Base-by-base conservation (phyloP, 2,113 vertebrate genomes). In the Sterna hirundo region DNA sequence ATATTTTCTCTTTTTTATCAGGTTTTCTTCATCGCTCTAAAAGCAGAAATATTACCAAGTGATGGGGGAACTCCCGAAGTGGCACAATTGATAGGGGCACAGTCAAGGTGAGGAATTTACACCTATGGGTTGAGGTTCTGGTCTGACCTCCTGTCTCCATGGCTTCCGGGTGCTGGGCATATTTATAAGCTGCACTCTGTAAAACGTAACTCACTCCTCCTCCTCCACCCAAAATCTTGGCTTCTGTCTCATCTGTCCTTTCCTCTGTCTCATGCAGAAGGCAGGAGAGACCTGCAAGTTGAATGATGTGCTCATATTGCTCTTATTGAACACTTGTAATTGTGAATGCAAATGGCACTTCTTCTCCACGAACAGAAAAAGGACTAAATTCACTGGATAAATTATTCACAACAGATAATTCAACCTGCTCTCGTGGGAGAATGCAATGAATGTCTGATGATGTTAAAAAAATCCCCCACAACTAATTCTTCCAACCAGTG, bases 401-500 rank as follows among this genome's bases (percentile, higher is more conserved):
- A 97, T 97, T 97, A 97, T 96, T 96, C 93, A 96, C 81, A 90
- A 93, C 66, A 88, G 91, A 96, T 95, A 96, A 95, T 96, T 96
- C 94, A 94, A 95, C 86, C 55, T 91, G 68, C 76, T 88, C 79
- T 92, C 69, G 0, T 44, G 95, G 83, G 95, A 92, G 68, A 95
- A 44, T 49, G 82, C 51, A 86, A 85, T 94, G 93, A 96, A 96
- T 90, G 91, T 91, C 78, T 91, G 58, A 94, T 87, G 81, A 87
- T 94, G 54, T 89, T 62, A 52, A 54, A 70, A 85, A 78, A 88
- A 69, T 0, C 58, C 4, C 11, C 19, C 62, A 64, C 58, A 57
- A 71, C 70, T 51, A 72, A 89, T 89, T 95, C 86, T 90, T 93
- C 44, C 54, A 77, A 17, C 44, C 47, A 70, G 11, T 22, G 38